These are phyloP conservation scores for Drosophila pruinosa DNA, from an alignment of 1,140 invertebrate genomes.

Conservation along the genomic window DNA sequence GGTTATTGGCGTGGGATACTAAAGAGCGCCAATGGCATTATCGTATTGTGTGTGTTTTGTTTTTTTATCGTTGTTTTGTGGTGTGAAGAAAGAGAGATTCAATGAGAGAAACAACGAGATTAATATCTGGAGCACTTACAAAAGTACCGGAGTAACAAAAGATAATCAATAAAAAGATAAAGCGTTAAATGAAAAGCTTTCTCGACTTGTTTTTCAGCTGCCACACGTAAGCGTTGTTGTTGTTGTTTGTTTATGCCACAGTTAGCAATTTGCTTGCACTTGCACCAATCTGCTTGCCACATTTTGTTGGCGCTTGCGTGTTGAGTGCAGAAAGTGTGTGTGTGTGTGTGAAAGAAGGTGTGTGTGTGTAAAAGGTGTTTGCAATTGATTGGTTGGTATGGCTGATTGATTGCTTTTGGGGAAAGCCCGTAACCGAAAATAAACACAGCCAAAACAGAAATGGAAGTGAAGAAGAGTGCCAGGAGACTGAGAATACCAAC, in stretches of 20 bases:
- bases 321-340: neutral
- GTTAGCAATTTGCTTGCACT: slow-evolving; percentile 8
- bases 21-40: slow-evolving; percentile 45
- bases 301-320: neutral
- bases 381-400: neutral
- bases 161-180: neutral
- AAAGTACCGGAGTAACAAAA: slow-evolving; percentile 9
- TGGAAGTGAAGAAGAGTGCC: neutral
- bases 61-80: slow-evolving; percentile 14
- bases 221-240: slow-evolving; percentile 8
- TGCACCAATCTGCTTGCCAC: slow-evolving; percentile 1
- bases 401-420: neutral
- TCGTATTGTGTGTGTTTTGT: slow-evolving; percentile 16
- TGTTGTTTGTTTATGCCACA: neutral
- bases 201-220: slow-evolving; percentile 1
- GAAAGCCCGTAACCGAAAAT: slow-evolving; percentile 38
- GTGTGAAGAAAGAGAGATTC: slow-evolving; percentile 55
- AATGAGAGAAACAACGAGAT: slow-evolving; percentile 77
- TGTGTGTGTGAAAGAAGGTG: too few species aligned
- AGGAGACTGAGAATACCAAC: slow-evolving; percentile 84
- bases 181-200: slow-evolving; percentile 20
- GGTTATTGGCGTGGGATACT: slow-evolving; percentile 92
- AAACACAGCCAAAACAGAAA: slow-evolving; percentile 32
- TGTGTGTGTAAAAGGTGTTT: neutral
- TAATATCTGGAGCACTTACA: slow-evolving; percentile 42